Conservation (phyloP, 2,888 invertebrate genomes). For the Invenusta paracnida region DNA sequence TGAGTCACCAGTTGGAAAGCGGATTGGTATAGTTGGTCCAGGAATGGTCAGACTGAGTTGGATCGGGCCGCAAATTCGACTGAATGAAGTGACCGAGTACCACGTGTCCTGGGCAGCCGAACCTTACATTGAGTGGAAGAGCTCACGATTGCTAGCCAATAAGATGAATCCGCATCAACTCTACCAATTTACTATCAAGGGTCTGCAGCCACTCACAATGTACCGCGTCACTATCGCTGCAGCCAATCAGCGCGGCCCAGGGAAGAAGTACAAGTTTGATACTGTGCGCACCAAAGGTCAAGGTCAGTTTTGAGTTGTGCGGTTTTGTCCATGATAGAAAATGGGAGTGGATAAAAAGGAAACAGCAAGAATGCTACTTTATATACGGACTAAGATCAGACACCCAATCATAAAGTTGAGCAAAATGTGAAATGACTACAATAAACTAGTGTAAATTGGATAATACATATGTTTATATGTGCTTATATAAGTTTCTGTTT, state of each 20-base stretch:
- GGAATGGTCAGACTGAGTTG: background rate
- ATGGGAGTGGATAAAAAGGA: too few relatives aligned
- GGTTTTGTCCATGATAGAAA: too few relatives aligned
- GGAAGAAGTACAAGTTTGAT: background rate
- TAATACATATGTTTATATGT: too few relatives aligned
- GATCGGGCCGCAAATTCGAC: background rate
- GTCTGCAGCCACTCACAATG: background rate
- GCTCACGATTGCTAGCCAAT: background rate
- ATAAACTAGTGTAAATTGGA: too few relatives aligned
- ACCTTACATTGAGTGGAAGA: background rate
- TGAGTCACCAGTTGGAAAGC: background rate
- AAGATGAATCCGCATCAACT: background rate
- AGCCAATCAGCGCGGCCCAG: background rate
- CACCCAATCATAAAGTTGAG: too few relatives aligned
- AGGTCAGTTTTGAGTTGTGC: too few relatives aligned
- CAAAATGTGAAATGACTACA: too few relatives aligned
- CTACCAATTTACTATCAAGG: background rate
- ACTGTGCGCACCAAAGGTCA: conserved; percentile 16
- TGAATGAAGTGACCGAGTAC: background rate
- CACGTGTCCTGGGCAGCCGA: background rate
- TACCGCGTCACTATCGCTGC: background rate
- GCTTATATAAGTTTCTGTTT: too few relatives aligned
- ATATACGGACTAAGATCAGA: too few relatives aligned
- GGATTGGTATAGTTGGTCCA: background rate
- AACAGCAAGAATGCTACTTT: too few relatives aligned